phyloP scores from a whole-genome alignment of 2,113 vertebrate genomes.

The Microtus montanus region DNA sequence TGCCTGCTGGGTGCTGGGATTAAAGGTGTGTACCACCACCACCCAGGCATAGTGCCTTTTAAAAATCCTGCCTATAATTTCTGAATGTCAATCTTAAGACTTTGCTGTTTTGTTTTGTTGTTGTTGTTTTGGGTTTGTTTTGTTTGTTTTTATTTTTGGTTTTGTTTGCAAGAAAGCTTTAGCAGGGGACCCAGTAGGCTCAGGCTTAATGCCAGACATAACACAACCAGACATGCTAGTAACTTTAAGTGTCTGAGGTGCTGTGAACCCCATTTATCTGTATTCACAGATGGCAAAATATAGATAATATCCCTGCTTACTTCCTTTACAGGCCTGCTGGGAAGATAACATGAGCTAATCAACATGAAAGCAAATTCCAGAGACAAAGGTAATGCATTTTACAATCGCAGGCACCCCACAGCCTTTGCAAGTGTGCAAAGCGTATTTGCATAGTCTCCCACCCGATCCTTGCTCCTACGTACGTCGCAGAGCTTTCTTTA shows the following conservation, averaged over 20 bases:
- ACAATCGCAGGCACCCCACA: not conserved
- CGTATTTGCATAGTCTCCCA: not conserved
- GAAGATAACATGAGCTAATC: slow-evolving; percentile 54
- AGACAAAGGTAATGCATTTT: slow-evolving; percentile 11
- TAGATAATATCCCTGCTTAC: slow-evolving; percentile 39
- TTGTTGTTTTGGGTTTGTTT: not conserved
- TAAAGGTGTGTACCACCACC: no score
- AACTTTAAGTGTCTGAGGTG: not conserved
- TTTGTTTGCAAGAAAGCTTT: not conserved
- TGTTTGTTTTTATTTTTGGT: not conserved
- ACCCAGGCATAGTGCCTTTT: no score
- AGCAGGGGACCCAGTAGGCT: not conserved
- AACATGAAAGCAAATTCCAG: slow-evolving; percentile 45
- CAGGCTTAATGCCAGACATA: not conserved
- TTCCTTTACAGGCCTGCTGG: not conserved
- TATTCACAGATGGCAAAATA: slow-evolving; percentile 36
- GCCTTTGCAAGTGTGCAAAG: not conserved
- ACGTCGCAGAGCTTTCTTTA: not conserved
- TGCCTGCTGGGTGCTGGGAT: no score
- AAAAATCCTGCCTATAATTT: not conserved
- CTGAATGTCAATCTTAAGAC: not conserved
- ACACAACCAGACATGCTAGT: not conserved
- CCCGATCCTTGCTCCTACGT: not conserved
- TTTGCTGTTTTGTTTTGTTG: not conserved
- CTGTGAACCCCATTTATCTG: not conserved